Evolutionary conservation across 2,113 vertebrate species (phyloP).

Genomic region (Todiramphus saurophagus): DNA sequence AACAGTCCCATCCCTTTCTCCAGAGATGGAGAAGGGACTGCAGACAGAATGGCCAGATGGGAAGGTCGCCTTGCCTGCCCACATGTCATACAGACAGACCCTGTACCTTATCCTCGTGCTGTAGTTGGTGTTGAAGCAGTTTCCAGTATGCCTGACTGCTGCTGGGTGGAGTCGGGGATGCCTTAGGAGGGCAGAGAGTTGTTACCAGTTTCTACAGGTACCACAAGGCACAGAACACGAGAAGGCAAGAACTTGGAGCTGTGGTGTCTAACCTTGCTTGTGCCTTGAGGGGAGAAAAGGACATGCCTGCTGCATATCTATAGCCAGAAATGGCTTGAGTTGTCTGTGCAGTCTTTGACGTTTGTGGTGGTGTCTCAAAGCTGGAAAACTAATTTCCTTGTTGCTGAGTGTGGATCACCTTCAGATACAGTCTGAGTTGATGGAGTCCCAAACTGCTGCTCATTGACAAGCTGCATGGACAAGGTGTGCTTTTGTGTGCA

Average conservation of each 20-base stretch:
- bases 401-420: not conserved
- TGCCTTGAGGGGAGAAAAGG: not conserved
- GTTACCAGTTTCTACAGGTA: not conserved
- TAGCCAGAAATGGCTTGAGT: not conserved
- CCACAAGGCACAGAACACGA: not conserved
- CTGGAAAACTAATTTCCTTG: not conserved
- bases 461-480: not conserved
- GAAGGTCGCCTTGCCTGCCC: not conserved
- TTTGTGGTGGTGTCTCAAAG: not conserved
- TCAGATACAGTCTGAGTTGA: not conserved
- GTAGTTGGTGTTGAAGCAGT: not conserved
- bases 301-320: not conserved
- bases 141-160: not conserved
- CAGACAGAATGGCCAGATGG: not conserved
- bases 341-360: not conserved
- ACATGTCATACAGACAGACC: accelerated
- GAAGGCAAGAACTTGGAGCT: not conserved
- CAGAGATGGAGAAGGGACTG: not conserved
- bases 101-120: not conserved
- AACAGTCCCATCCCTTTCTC: not conserved
- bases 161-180: not conserved
- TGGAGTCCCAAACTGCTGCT: not conserved
- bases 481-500: not conserved
- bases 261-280: not conserved
- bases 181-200: not conserved